Percentiles rank a stretch among this genome's conserved stretches.
phyloP scores from a whole-genome alignment of 2,113 vertebrate species.

The Antechinus flavipes region DNA sequence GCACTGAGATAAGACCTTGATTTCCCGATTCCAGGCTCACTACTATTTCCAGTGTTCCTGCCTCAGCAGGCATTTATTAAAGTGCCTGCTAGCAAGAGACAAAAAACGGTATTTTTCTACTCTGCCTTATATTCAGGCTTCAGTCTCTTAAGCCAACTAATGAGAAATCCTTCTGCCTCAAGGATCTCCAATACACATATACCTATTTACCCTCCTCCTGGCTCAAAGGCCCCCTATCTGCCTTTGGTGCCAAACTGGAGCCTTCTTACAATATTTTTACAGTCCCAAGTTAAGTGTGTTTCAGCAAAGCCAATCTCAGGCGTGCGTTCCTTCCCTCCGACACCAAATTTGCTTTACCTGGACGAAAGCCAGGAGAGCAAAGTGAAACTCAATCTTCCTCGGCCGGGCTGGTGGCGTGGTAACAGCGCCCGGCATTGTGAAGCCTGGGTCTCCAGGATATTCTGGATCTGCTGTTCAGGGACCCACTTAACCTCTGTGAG shows the following conservation, averaged over 20 bases:
- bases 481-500: conserved; percentile 82
- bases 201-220: conserved; percentile 56
- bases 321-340: conserved; percentile 72
- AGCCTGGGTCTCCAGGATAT: conserved; percentile 53
- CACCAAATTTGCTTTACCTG: conserved; percentile 83
- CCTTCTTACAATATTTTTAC: conserved; percentile 75
- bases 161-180: conserved; percentile 79
- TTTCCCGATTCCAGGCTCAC: not conserved
- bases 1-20: not conserved
- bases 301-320: conserved; percentile 44
- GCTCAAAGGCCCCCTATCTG: conserved; percentile 72
- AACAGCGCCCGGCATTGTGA: conserved; percentile 84
- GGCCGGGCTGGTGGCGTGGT: conserved; percentile 65
- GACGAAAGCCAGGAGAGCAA: conserved; percentile 76
- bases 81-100: conserved; percentile 12
- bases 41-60: not conserved
- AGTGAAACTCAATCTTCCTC: conserved; percentile 81
- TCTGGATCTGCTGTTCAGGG: conserved; percentile 80
- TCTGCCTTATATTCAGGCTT: not conserved
- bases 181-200: not conserved
- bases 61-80: conserved; percentile 1
- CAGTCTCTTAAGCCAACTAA: conserved; percentile 51
- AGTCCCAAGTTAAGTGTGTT: conserved; percentile 75
- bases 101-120: not conserved
- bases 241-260: conserved; percentile 77